A percentile compares a stretch with the other conserved stretches of the same genome.
Conservation (phyloP, 2,797 vertebrate species). For the Tapera naevia region DNA sequence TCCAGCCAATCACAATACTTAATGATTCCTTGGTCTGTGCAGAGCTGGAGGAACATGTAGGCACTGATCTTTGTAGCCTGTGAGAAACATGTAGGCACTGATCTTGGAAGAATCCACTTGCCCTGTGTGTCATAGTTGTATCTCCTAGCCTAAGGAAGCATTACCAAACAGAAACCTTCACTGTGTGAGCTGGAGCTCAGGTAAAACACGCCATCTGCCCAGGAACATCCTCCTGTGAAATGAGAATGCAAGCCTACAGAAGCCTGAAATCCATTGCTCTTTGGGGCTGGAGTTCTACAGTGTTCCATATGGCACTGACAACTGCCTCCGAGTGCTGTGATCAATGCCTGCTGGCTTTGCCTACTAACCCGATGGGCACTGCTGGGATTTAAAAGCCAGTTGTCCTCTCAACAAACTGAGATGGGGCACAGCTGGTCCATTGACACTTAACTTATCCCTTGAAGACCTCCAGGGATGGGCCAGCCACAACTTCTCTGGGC, state of each 20-base stretch:
- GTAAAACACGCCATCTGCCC: not conserved
- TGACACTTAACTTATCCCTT: no score
- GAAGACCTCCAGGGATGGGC: no score
- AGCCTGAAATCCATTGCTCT: not conserved
- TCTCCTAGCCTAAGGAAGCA: not conserved
- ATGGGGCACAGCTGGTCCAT: no score
- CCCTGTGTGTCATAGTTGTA: not conserved
- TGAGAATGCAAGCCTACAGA: not conserved
- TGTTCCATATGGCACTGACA: no score
- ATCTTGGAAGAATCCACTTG: not conserved
- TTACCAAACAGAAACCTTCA: not conserved
- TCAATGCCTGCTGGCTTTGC: not conserved
- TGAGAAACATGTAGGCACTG: not conserved
- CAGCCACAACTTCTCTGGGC: no score
- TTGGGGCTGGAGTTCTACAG: not conserved
- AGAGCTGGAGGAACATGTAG: not conserved
- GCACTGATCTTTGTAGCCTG: not conserved
- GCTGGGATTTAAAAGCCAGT: not conserved
- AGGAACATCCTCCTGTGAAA: not conserved
- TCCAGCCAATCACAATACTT: not conserved
- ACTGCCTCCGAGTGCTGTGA: not conserved
- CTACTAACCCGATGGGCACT: fast-evolving
- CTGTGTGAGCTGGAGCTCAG: not conserved
- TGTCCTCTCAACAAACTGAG: no score
- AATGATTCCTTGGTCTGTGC: not conserved